Conservation (phyloP, 2,888 invertebrate genomes). For the Gerris lacustris region DNA sequence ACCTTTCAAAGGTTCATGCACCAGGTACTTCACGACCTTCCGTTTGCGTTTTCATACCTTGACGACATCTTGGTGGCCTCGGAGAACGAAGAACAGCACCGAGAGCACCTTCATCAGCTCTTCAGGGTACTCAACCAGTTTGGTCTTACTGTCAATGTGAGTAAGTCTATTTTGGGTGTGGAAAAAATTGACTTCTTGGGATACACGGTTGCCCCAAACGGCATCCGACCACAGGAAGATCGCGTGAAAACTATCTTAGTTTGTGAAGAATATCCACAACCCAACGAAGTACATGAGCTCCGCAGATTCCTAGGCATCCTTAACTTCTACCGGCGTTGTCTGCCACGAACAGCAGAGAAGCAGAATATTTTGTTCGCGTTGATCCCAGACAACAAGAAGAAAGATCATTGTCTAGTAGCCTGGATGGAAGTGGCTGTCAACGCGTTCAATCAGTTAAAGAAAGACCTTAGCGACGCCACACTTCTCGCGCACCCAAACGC, state of each 20-base stretch:
- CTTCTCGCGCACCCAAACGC: conserved; percentile 33
- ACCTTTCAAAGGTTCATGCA: neutral
- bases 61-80: conserved; percentile 9
- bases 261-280: conserved; percentile 26
- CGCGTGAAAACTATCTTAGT: conserved; percentile 28
- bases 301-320: conserved; percentile 34
- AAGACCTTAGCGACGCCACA: conserved; percentile 31
- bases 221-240: neutral
- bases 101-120: neutral
- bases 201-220: neutral
- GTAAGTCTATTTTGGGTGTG: neutral
- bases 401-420: conserved; percentile 28
- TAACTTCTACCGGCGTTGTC: conserved; percentile 35
- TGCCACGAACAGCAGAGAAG: conserved; percentile 33
- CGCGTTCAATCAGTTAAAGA: conserved; percentile 32
- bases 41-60: neutral
- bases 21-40: neutral
- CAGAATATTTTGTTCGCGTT: conserved; percentile 22
- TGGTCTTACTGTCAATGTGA: neutral
- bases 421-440: conserved; percentile 25
- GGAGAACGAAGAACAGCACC: conserved; percentile 14
- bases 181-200: neutral
- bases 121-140: neutral
- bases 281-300: conserved; percentile 31
- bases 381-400: conserved; percentile 15